Base-by-base conservation (phyloP, 2,113 vertebrate species). In the Ondatra zibethicus region DNA sequence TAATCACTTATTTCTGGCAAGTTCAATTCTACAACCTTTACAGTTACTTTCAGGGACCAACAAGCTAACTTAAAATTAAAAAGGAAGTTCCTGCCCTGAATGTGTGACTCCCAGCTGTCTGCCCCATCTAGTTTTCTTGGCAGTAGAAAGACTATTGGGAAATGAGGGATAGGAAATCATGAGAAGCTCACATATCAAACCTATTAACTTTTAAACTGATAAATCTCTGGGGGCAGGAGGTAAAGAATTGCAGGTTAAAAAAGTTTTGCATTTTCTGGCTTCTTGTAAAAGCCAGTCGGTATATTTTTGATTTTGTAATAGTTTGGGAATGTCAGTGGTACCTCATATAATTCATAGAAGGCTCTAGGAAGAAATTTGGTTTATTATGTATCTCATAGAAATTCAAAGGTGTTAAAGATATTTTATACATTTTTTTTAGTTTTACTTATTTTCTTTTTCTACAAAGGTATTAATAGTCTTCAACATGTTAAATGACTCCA, bases 121-220 rank as follows among this genome's bases (percentile, higher is more conserved):
- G 97, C 96, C 96, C 93, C 93, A 39, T 97, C 77, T 91, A 92
- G 88, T 96, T 98, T 97, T 96, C 97, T 97, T 65, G 94, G 95
- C 36, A 97, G 95, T 96, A 90, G 70, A 97, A 97, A 66, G 72
- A 52, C 63, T 13, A n/a, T 82, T 96, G 93, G 87, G 88, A 97
- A 98, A 92, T 66, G 88, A 85, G 82, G 89, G 72, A 72, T n/a
- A 97, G 63, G 65, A 95, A 94, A 92, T 73, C 76, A 10, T 84
- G 96, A 97, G 80, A 97, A 92, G 93, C 68, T 31, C 93, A 42
- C 78, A 77, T 63, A 96, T 63, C 61, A 92, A 92, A 63, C 52
- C 86, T 68, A 92, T 95, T 61, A 27, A 88, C 94, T 97, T 92
- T 96, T 92, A 92, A 96, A 93, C 31, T 0, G 25, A 90, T 96